Conservation (phyloP, 1,140 invertebrate species). For the Eurytemora carolleeae region DNA sequence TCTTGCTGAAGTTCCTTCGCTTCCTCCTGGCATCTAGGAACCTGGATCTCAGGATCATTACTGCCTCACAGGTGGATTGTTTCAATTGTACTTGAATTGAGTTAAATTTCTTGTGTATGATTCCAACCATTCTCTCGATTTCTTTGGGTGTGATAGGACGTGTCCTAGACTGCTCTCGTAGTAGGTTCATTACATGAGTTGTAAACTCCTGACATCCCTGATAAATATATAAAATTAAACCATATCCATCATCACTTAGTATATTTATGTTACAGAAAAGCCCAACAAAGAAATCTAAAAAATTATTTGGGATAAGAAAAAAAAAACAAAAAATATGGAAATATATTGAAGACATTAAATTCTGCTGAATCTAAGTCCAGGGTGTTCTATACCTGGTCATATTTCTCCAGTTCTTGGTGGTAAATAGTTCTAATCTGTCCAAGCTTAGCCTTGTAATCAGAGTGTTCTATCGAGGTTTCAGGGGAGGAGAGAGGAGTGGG, state of each 20-base stretch:
- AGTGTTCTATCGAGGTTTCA: conserved; percentile 73
- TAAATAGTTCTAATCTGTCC: conserved; percentile 97
- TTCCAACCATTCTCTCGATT: conserved; percentile 98
- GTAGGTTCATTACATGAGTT: conserved; percentile 94
- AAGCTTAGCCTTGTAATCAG: conserved; percentile 94
- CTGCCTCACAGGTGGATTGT: conserved; percentile 99
- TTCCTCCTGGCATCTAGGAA: conserved; percentile 95
- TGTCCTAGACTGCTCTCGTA: conserved; percentile 90
- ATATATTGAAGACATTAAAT: too few relatives aligned
- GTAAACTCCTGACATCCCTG: conserved; percentile 99
- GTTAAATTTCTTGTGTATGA: conserved; percentile 98
- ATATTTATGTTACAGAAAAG: too few relatives aligned
- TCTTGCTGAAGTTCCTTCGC: conserved; percentile 97
- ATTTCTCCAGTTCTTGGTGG: conserved; percentile 97
- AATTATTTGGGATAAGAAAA: too few relatives aligned
- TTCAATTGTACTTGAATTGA: conserved; percentile 93
- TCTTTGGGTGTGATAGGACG: conserved; percentile 88
- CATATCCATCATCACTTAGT: too few relatives aligned
- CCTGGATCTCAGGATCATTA: conserved; percentile 87
- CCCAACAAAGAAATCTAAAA: too few relatives aligned
- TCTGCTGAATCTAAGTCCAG: too few relatives aligned
- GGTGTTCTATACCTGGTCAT: conserved; percentile 67
- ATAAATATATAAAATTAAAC: conserved; percentile 22
- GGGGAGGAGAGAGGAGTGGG: conserved; percentile 37
- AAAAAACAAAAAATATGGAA: too few relatives aligned